phyloP scores from a whole-genome alignment of 2,888 invertebrate genomes.

The Andrena chrysosceles region DNA sequence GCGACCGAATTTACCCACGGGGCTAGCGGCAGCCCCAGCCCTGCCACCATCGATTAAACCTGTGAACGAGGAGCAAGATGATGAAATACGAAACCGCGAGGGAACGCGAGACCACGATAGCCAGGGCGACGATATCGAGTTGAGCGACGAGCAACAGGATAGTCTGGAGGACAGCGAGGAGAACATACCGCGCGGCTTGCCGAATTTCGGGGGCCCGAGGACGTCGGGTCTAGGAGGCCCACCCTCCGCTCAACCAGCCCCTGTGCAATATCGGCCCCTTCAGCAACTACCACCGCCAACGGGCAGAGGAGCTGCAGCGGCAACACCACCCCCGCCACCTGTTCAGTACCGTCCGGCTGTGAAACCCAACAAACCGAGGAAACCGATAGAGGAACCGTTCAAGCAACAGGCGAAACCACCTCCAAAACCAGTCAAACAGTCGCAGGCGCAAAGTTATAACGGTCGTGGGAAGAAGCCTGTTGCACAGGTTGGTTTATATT shows the following conservation, averaged over 20 bases:
- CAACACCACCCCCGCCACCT: conserved; percentile 46
- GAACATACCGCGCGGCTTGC: conserved; percentile 44
- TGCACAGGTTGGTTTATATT: conserved; percentile 85
- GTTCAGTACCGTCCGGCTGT: conserved; percentile 68
- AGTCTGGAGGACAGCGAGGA: conserved; percentile 67
- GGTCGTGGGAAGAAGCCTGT: conserved; percentile 88
- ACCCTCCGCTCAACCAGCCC: conserved; percentile 29
- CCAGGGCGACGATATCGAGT: conserved; percentile 48
- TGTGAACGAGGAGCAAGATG: conserved; percentile 79
- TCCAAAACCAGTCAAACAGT: conserved; percentile 59
- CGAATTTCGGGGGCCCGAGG: conserved; percentile 35
- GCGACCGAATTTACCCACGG: conserved; percentile 48
- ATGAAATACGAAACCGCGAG: conserved; percentile 65
- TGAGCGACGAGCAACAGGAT: conserved; percentile 56
- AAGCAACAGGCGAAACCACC: conserved; percentile 63
- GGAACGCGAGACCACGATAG: conserved; percentile 25
- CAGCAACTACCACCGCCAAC: conserved; percentile 40
- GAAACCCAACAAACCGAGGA: conserved; percentile 75
- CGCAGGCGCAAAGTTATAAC: conserved; percentile 54
- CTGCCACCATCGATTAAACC: conserved; percentile 72
- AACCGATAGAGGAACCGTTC: conserved; percentile 73
- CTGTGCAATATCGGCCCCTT: conserved; percentile 70
- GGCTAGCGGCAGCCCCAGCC: conserved; percentile 12
- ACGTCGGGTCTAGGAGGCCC: too few species aligned
- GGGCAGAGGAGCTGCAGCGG: conserved; percentile 33